These are phyloP conservation scores for Phrynocephalus vlangalii DNA, from an alignment of 2,797 vertebrate species.

Conservation along the genomic window DNA sequence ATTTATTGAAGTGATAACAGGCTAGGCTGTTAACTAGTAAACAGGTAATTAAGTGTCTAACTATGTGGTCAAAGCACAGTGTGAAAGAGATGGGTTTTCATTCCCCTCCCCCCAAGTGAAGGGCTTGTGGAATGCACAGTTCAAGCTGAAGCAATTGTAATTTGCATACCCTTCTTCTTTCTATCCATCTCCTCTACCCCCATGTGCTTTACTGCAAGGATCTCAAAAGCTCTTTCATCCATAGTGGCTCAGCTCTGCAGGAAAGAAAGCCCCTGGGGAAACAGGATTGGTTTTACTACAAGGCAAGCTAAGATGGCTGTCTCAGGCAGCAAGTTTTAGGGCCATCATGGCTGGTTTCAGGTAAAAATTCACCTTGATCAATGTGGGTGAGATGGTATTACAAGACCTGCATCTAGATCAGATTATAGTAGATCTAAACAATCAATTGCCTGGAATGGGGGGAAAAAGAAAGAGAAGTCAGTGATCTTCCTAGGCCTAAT, in stretches of 20 bases:
- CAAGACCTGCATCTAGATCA: no score
- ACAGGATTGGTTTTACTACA: constrained; percentile 10
- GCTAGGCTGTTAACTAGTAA: constrained; percentile 57
- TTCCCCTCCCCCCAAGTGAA: constrained; percentile 2
- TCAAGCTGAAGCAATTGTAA: constrained; percentile 47
- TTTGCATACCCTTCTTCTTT: constrained; percentile 9
- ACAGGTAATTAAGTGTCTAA: constrained; percentile 70
- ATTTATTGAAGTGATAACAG: constrained; percentile 63
- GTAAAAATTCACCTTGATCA: no score
- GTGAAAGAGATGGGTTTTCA: constrained; percentile 20
- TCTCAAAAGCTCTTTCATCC: constrained; percentile 30
- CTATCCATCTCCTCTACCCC: not conserved
- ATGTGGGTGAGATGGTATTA: no score
- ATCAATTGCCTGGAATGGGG: no score
- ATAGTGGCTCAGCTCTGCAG: constrained; percentile 6
- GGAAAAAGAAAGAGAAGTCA: no score
- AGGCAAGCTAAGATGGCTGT: constrained; percentile 28
- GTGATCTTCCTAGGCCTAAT: no score
- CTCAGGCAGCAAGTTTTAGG: not conserved
- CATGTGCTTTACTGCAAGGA: constrained; percentile 28
- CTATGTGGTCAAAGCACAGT: constrained; percentile 49
- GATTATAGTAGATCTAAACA: no score
- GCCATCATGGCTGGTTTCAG: not conserved
- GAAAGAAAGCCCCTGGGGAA: constrained; percentile 36
- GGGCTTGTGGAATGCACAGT: constrained; percentile 29